Evolutionary conservation across 2,113 vertebrate species (phyloP).

Genomic region (Centropus unirufus): DNA sequence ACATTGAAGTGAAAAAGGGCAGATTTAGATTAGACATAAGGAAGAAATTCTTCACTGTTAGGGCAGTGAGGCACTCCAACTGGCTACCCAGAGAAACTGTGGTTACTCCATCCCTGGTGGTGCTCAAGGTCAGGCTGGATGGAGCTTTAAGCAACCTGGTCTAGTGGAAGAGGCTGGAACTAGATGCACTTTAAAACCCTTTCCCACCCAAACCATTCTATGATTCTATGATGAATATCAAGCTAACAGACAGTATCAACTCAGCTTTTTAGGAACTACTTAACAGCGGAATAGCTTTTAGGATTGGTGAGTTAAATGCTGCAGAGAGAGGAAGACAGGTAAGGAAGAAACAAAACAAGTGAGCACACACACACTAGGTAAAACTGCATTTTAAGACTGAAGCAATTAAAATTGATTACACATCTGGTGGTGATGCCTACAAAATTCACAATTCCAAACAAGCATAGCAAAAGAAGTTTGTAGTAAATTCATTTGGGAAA

Average conservation of each 20-base stretch:
- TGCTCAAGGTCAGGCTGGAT: no score
- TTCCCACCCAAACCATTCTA: no score
- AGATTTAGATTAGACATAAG: no score
- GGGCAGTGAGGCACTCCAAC: no score
- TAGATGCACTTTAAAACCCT: no score
- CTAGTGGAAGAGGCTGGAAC: no score
- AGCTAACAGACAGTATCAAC: background rate
- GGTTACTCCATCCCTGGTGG: no score
- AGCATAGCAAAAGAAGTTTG: background rate
- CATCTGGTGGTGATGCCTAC: background rate
- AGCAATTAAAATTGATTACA: background rate
- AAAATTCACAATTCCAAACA: constrained; percentile 20
- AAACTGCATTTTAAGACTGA: background rate
- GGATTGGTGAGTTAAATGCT: background rate
- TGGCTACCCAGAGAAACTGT: no score
- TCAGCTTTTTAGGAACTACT: background rate
- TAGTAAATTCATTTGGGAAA: constrained; percentile 14
- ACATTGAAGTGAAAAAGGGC: no score
- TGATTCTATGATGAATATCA: background rate
- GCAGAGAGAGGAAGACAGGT: background rate
- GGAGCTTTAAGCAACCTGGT: no score
- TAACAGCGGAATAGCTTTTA: background rate
- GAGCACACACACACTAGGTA: background rate
- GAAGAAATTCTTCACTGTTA: no score
- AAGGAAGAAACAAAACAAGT: background rate